Evolutionary conservation across 2,888 invertebrate genomes (phyloP), one percentile per base, ranked within the genome.

Genomic region (Dichetophora obliterata): DNA sequence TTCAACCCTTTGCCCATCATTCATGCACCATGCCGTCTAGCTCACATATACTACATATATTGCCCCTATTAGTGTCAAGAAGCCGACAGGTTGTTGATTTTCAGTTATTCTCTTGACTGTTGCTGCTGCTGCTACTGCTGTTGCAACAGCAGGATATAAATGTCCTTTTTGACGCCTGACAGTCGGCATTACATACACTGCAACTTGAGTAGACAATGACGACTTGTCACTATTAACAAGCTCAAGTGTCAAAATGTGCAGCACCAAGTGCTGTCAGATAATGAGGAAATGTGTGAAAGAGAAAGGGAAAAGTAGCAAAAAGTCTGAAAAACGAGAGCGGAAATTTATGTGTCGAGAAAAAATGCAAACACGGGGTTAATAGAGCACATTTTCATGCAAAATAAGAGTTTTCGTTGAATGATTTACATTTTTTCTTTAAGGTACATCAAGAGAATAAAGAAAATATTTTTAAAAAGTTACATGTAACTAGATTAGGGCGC

Each of bases 151-250:
- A 31, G 57, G 31, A 50, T 52, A 70, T 52, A 52, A 70, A 75
- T 75, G 77, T 79, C 78, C 79, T 75, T 78, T 65, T 63, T 75
- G 80, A 76, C 70, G 75, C 52, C 61, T 79, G 78, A 75, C 79
- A 80, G 71, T 66, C 57, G 43, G 24, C 71, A 65, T 71, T 66
- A 54, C 63, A 59, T 61, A 34, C 61, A 14, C 63, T 73, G n/a
- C 63, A 50, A 34, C 52, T 73, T 50, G 16, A 9, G 27, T 22
- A 31, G 76, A 54, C 71, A 66, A 65, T 71, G 54, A 54, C 43
- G 52, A 52, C 52, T 71, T 71, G 76, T 76, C 71, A 65, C 57
- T 16, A 65, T 52, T 76, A 71, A 70, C 61, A 76, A 76, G 71
- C 66, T 66, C 43, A 57, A 71, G 71, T 76, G 71, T 66, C 71